Evolutionary conservation across 2,888 invertebrate species (phyloP).

Genomic region (Drosophila koepferae): DNA sequence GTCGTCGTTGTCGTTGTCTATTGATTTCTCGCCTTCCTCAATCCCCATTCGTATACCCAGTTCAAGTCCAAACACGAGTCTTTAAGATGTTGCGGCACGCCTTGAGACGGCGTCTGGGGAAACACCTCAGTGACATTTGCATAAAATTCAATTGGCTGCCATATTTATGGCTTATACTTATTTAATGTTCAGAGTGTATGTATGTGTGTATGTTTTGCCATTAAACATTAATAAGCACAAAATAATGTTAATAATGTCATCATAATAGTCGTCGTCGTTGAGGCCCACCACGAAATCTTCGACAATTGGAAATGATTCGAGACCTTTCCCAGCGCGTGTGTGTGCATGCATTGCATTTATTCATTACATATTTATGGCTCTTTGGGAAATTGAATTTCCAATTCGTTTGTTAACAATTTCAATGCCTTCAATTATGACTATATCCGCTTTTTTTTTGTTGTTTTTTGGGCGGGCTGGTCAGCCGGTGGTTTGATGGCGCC

Average conservation of each 20-base stretch:
- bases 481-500: conserved; percentile 36
- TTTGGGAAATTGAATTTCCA: conserved; percentile 62
- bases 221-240: conserved; percentile 74
- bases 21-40: conserved; percentile 8
- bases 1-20: conserved; percentile 15
- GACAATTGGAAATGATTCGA: neutral
- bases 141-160: conserved; percentile 67
- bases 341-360: conserved; percentile 51
- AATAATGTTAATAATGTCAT: conserved; percentile 79
- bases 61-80: conserved; percentile 13
- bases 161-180: conserved; percentile 46
- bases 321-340: conserved; percentile 19
- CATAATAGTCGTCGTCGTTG: conserved; percentile 32
- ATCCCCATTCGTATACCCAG: conserved; percentile 4
- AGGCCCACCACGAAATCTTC: conserved; percentile 58
- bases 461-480: neutral
- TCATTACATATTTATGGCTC: conserved; percentile 70
- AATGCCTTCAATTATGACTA: conserved; percentile 20
- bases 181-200: conserved; percentile 35
- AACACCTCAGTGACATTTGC: conserved; percentile 75
- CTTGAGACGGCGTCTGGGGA: conserved; percentile 37
- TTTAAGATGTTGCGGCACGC: conserved; percentile 27
- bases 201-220: conserved; percentile 23
- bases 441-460: conserved; percentile 31
- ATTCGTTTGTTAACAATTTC: conserved; percentile 42